Conservation (phyloP, 2,797 vertebrate genomes). For the Lateolabrax maculatus region DNA sequence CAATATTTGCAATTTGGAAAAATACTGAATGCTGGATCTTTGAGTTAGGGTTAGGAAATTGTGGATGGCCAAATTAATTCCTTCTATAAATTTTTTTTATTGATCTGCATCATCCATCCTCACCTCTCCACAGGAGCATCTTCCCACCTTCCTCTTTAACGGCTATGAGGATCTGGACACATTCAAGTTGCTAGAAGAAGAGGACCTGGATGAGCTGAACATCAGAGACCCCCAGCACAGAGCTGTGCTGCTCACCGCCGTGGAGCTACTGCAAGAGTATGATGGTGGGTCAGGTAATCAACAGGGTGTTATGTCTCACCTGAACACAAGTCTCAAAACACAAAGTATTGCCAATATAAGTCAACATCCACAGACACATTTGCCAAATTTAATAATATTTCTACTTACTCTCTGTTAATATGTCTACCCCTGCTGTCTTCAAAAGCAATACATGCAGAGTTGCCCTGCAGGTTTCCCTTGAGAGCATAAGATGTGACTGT, state of each 20-base stretch:
- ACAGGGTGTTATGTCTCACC: not conserved
- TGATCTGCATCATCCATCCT: not conserved
- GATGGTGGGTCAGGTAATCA: conserved; percentile 87
- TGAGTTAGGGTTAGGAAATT: not conserved
- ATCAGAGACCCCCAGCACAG: conserved; percentile 94
- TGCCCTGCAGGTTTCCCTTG: not conserved
- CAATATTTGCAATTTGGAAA: not conserved
- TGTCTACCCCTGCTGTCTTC: not conserved
- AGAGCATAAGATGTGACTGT: conserved; percentile 27
- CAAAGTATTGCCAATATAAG: not conserved
- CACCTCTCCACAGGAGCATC: conserved; percentile 89
- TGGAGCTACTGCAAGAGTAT: conserved; percentile 93
- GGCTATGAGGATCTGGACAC: conserved; percentile 98
- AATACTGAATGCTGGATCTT: not conserved
- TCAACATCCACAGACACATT: not conserved
- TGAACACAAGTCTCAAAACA: not conserved
- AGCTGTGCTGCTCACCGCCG: conserved; percentile 94
- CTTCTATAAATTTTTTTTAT: not conserved
- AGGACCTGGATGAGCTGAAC: conserved; percentile 96
- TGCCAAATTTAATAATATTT: not conserved
- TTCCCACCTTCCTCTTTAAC: conserved; percentile 97
- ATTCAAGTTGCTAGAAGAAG: conserved; percentile 96
- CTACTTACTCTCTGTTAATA: not conserved
- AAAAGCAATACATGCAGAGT: not conserved
- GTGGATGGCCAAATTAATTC: not conserved